Base-by-base conservation (phyloP, 2,888 invertebrate species). In the Spodoptera littoralis region DNA sequence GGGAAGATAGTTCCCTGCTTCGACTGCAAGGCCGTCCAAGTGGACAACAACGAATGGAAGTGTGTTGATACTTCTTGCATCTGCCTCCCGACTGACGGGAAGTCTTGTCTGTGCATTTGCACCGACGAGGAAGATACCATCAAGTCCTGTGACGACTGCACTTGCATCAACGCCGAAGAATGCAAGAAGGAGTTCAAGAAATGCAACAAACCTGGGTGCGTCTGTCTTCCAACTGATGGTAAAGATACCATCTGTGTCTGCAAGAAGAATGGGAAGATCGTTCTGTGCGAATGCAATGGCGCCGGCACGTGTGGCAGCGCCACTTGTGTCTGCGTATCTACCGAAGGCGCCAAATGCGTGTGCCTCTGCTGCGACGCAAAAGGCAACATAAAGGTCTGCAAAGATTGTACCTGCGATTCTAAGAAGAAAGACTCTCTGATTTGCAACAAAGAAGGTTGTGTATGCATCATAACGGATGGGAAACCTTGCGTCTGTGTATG, bases 181-280 rank as follows among this genome's bases (percentile, higher is more conserved):
- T 71, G 70, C n/a, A 76, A 67, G 60, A n/a, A 46, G 4, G 53
- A 24, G 13, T 75, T 70, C 45, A 65, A 73, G 55, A 74, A 62
- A 56, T 84, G 84, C 48, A 60, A 61, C 42, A 80, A 81, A 11
- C 11, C 52, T 1, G 78, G 73, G 24, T 86, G 86, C 49, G 57
- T 76, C 1, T 87, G 86, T 54, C 57, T 85, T 6, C 64, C 77
- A 8, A 80, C 77, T 49, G 65, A 65, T 2, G 86, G 83, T 0
- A 82, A 80, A 42, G 13, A 69, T 13, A 82, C 77, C 59, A 68
- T 86, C 54, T 87, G 84, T 12, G 69, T 85, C 0, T 84, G 82
- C 58, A 74, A 72, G 45, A 78, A 81, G 8, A 70, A 83, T 6
- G 79, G 70, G 0, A 73, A 69, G 43, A 65, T 79, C 43, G 65